A percentile compares a stretch with the other conserved stretches of the same genome.
Conservation (phyloP, 2,797 vertebrate genomes). For the Nyctibius grandis region DNA sequence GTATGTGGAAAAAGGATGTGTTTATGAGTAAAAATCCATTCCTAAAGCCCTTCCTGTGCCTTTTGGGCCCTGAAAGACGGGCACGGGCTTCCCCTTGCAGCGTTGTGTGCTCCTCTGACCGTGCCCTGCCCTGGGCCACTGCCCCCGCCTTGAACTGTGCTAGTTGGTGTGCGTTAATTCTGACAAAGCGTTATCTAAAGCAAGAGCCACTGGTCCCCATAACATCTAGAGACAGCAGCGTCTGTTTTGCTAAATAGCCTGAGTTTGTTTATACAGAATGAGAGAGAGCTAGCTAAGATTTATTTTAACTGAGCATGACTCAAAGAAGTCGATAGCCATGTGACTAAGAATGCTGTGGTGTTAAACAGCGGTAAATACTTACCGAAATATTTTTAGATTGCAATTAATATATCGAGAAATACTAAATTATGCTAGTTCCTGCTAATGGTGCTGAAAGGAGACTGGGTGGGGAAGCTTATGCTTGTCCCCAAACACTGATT, state of each 20-base stretch:
- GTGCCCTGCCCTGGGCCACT: neutral
- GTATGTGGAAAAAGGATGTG: neutral
- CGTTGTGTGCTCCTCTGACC: neutral
- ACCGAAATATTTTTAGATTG: neutral
- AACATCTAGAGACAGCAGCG: neutral
- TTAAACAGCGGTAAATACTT: neutral
- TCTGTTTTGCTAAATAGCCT: neutral
- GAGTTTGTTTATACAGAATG: neutral
- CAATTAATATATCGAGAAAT: neutral
- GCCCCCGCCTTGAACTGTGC: neutral
- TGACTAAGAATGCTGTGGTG: neutral
- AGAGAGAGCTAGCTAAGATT: neutral
- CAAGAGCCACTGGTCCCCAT: neutral
- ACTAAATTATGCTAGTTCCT: neutral
- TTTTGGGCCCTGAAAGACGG: neutral
- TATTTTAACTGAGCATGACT: slow-evolving; percentile 11
- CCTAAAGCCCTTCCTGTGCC: neutral
- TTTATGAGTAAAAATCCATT: neutral
- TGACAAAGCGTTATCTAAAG: neutral
- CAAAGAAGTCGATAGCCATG: neutral
- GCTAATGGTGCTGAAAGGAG: neutral
- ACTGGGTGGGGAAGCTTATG: neutral
- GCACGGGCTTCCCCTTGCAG: neutral
- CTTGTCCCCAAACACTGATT: neutral
- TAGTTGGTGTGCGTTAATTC: neutral